phyloP scores from a whole-genome alignment of 2,797 vertebrate genomes.

The Phylloscopus collybita region DNA sequence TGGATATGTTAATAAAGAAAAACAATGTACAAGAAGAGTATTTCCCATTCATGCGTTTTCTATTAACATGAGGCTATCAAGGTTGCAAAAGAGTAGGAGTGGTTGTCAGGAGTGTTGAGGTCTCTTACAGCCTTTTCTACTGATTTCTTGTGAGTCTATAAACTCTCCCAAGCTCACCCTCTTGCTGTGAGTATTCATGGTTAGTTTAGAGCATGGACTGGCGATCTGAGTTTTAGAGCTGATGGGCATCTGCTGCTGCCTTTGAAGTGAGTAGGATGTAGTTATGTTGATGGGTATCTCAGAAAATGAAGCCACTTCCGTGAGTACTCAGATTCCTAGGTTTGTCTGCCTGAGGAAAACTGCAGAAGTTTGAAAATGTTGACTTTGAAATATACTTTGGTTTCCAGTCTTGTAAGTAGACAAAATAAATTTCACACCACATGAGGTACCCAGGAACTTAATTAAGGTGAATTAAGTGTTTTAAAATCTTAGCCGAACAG shows the following conservation, averaged over 20 bases:
- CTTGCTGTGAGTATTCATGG: background rate
- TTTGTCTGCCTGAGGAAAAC: background rate
- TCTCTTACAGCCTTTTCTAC: background rate
- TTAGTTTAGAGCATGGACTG: background rate
- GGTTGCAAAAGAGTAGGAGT: background rate
- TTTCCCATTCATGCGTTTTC: background rate
- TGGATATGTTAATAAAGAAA: constrained; percentile 27
- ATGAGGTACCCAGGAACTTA: constrained; percentile 10
- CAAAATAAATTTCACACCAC: constrained; percentile 27
- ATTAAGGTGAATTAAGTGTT: constrained; percentile 47
- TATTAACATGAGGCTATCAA: background rate
- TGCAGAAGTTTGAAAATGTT: background rate
- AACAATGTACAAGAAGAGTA: constrained; percentile 1
- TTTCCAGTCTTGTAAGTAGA: background rate
- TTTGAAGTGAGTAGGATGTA: background rate
- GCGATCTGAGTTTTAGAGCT: background rate
- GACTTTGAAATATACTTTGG: constrained; percentile 5
- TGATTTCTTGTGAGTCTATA: background rate
- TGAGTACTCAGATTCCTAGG: background rate
- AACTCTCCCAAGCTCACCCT: background rate
- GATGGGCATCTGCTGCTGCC: background rate
- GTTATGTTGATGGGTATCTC: background rate
- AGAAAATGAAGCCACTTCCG: background rate
- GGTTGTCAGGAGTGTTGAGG: background rate
- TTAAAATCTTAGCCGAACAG: constrained; percentile 18